A percentile compares a stretch with the other conserved stretches of the same genome.
Conservation (phyloP, 2,888 invertebrate genomes). For the Itoplectis maculator region DNA sequence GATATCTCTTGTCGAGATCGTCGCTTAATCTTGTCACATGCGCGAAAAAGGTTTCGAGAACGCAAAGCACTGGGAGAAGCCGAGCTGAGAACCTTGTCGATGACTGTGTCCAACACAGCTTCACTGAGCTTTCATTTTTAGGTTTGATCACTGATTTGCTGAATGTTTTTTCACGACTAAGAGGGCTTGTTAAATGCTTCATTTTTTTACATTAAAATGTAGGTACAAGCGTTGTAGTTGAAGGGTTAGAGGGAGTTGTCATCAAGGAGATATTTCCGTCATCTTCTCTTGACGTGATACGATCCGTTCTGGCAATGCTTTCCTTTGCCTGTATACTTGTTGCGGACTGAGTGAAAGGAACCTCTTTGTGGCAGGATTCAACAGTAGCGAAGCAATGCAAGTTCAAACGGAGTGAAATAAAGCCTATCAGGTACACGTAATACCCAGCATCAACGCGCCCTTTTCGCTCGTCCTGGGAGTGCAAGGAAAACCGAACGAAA, state of each 20-base stretch:
- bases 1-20: conserved; percentile 62
- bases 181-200: too few relatives aligned
- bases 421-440: not conserved
- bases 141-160: too few relatives aligned
- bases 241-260: too few relatives aligned
- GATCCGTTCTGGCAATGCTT: not conserved
- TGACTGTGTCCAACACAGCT: conserved; percentile 51
- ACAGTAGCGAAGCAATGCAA: not conserved
- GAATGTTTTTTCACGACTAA: too few relatives aligned
- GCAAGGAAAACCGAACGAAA: not conserved
- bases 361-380: not conserved
- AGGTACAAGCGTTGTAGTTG: too few relatives aligned
- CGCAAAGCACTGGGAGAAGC: conserved; percentile 23
- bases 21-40: conserved; percentile 67
- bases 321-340: too few relatives aligned
- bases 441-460: not conserved
- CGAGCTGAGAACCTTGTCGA: conserved; percentile 58
- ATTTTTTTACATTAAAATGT: too few relatives aligned
- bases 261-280: too few relatives aligned
- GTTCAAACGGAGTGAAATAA: not conserved
- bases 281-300: not conserved
- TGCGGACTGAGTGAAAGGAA: not conserved
- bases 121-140: too few relatives aligned
- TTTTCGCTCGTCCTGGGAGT: not conserved
- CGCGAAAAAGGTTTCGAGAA: conserved; percentile 58